A percentile compares a stretch with the other conserved stretches of the same genome.
Evolutionary conservation across 2,888 invertebrate genomes (phyloP).

Genomic region (Diachrysia chrysitis): DNA sequence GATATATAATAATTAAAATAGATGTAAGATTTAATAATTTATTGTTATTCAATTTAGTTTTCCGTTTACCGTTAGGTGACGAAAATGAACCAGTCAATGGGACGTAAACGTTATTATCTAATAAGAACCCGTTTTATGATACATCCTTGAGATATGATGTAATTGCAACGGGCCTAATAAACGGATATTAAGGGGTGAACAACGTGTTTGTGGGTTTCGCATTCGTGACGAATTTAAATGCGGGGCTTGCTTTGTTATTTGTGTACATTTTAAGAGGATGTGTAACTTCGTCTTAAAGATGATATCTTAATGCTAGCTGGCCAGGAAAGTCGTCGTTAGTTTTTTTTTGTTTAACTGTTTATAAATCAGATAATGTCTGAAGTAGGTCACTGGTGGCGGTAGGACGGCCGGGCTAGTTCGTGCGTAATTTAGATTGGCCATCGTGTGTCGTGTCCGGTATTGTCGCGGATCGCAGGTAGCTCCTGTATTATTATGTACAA

Average conservation of each 20-base stretch:
- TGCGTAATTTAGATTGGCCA: conserved; percentile 76
- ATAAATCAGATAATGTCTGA: conserved; percentile 69
- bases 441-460: conserved; percentile 76
- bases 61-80: conserved; percentile 87
- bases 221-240: conserved; percentile 70
- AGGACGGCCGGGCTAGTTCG: conserved; percentile 74
- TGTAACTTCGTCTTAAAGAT: conserved; percentile 84
- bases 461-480: conserved; percentile 83
- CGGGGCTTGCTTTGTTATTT: conserved; percentile 85
- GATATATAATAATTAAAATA: conserved; percentile 85
- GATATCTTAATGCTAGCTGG: conserved; percentile 77
- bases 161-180: conserved; percentile 77
- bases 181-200: conserved; percentile 80
- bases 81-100: conserved; percentile 88
- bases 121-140: conserved; percentile 76
- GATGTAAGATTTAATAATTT: conserved; percentile 89
- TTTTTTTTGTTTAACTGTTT: conserved; percentile 64
- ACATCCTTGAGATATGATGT: conserved; percentile 75
- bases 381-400: conserved; percentile 65
- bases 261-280: conserved; percentile 88
- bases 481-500: conserved; percentile 88
- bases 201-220: conserved; percentile 83
- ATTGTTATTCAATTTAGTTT: conserved; percentile 89
- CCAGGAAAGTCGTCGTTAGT: conserved; percentile 67
- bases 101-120: conserved; percentile 89